Evolutionary conservation across 2,113 vertebrate species (phyloP), one percentile per base, ranked within the genome.

Genomic region (Amphilophus citrinellus): DNA sequence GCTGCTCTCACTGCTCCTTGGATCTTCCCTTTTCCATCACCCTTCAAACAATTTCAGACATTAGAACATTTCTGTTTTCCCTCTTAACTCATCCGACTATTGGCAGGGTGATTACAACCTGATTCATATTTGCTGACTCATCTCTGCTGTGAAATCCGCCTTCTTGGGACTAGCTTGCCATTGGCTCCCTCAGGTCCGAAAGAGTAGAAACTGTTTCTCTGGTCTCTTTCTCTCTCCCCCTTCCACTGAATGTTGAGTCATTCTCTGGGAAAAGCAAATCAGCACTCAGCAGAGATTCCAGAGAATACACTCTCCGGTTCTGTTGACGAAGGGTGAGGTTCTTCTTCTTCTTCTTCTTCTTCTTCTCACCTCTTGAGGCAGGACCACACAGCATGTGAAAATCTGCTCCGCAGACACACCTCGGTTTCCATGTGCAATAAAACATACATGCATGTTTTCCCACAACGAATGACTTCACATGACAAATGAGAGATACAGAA

Each of bases 321-420:
- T 96, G 95, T 96, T 96, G 95, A 94, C 86, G 62, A 96, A 96
- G 96, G 96, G 96, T 91, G 95, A 95, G 95, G 96, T 93, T 94
- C 77, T 30, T 71, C 42, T 71, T 35, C 32, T 32, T 32, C 35
- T 35, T 35, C 32, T 35, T 44, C 42, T 86, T 93, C 89, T 92
- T 86, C 93, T 91, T 90, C 81, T 85, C 89, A 92, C 87, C 90
- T 95, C 91, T 92, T 35, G 89, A 90, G 91, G 83, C 87, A 77
- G 84, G 96, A 96, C 96, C 96, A 96, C 96, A 96, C 96, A 96
- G 87, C 24, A 39, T 92, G 94, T 87, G 93, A 91, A 95, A 94
- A 92, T 93, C 88, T 93, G 94, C 89, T 84, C 75, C 2, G 17
- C 56, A 35, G 95, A 95, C 95, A 96, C 95, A 93, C 94, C 95